A percentile compares a stretch with the other conserved stretches of the same genome.
These are phyloP conservation scores for Antheraea assamensis DNA, from an alignment of 2,888 invertebrate species.

Conservation along the genomic window DNA sequence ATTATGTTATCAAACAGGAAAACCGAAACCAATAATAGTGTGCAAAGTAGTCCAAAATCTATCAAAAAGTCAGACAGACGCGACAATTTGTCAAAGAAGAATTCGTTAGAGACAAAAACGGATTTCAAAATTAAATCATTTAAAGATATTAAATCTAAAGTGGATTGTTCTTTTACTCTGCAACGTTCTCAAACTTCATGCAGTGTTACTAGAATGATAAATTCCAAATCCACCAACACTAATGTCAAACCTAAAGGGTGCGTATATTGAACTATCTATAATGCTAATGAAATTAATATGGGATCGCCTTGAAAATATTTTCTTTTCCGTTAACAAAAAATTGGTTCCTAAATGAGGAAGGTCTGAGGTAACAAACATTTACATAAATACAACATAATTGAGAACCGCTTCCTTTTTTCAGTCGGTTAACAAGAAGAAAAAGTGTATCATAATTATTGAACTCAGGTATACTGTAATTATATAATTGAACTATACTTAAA, in stretches of 20 bases:
- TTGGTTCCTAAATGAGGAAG: too few species aligned
- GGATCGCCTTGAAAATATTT: too few species aligned
- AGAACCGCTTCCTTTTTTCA: too few species aligned
- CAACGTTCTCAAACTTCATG: constrained; percentile 78
- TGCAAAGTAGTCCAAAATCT: constrained; percentile 83
- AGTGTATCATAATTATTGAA: too few species aligned
- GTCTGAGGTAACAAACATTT: too few species aligned
- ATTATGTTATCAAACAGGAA: constrained; percentile 85
- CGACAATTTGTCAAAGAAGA: constrained; percentile 81
- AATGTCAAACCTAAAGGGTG: constrained; percentile 79
- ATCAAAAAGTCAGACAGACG: constrained; percentile 86
- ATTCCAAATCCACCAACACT: constrained; percentile 67
- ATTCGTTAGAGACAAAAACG: constrained; percentile 87
- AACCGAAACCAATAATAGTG: constrained; percentile 74
- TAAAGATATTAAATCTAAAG: constrained; percentile 94
- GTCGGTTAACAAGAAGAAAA: too few species aligned
- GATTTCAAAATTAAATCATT: constrained; percentile 87
- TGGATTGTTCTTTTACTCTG: constrained; percentile 81
- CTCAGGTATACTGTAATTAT: too few species aligned
- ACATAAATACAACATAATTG: too few species aligned
- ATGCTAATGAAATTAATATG: too few species aligned
- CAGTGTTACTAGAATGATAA: constrained; percentile 74
- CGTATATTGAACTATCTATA: constrained; percentile 12
- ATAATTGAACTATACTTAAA: too few species aligned
- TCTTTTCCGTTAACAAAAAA: too few species aligned